Evolutionary conservation across 2,113 vertebrate genomes (phyloP).

Genomic region (Cygnus atratus): DNA sequence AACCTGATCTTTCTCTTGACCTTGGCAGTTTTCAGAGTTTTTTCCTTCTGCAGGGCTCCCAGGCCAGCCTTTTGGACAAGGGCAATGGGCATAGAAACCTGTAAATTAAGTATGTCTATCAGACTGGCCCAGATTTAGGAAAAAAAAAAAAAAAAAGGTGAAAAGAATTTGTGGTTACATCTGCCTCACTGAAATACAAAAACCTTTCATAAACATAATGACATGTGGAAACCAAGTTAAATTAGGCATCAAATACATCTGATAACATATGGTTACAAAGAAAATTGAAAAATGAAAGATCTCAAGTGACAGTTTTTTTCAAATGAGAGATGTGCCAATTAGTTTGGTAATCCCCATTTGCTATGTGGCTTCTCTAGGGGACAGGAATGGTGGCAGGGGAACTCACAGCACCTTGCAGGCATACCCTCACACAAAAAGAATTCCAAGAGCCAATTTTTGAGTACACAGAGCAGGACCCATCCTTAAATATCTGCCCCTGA

Average conservation of each 20-base stretch:
- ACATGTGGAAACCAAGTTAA: neutral
- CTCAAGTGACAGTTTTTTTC: neutral
- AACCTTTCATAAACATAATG: neutral
- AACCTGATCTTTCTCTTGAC: constrained; percentile 14
- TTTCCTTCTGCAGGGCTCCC: neutral
- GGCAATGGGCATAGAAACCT: neutral
- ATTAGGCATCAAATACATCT: constrained; percentile 26
- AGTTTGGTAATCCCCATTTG: neutral
- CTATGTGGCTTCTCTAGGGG: neutral
- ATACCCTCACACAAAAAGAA: neutral
- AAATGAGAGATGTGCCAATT: neutral
- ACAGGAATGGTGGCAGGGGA: neutral
- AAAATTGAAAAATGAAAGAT: neutral
- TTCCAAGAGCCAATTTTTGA: neutral
- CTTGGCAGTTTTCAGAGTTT: constrained; percentile 4
- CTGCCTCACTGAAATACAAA: constrained; percentile 27
- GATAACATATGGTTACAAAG: constrained; percentile 3
- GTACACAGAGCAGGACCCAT: neutral
- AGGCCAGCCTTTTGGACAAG: neutral
- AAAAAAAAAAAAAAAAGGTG: neutral
- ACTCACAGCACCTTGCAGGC: neutral
- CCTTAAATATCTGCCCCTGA: constrained; percentile 12
- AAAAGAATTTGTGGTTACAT: neutral
- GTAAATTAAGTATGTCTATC: neutral
- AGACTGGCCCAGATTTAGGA: neutral